Evolutionary conservation across 2,888 invertebrate species (phyloP).

Genomic region (Eledone cirrhosa): DNA sequence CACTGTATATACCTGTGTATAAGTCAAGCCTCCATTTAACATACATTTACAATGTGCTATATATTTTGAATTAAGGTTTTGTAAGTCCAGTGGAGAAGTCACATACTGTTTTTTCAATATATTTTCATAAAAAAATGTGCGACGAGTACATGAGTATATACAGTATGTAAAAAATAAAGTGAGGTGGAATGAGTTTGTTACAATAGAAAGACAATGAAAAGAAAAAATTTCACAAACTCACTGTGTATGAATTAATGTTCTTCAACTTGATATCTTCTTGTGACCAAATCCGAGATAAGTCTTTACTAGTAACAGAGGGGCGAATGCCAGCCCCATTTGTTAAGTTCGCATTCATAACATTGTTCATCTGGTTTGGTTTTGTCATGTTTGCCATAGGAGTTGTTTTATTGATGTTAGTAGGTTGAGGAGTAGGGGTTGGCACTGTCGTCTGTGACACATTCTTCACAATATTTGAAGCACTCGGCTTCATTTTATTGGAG

Average conservation of each 20-base stretch:
- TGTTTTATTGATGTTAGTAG: conserved; percentile 27
- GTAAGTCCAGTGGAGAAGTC: too few species aligned
- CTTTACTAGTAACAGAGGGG: conserved; percentile 51
- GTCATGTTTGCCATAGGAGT: conserved; percentile 11
- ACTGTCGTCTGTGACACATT: conserved; percentile 6
- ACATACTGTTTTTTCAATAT: too few species aligned
- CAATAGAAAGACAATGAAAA: too few species aligned
- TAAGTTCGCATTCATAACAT: conserved; percentile 7
- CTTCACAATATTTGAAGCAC: conserved; percentile 26
- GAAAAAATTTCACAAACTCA: conserved; percentile 15
- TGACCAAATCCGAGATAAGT: conserved; percentile 58
- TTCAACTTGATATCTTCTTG: conserved; percentile 56
- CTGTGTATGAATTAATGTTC: conserved; percentile 40
- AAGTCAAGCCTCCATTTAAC: too few species aligned
- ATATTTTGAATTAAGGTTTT: too few species aligned
- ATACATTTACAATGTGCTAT: too few species aligned
- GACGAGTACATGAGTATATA: too few species aligned
- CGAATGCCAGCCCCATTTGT: conserved; percentile 34
- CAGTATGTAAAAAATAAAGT: too few species aligned
- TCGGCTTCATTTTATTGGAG: conserved; percentile 20
- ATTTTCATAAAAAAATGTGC: too few species aligned
- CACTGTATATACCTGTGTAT: too few species aligned
- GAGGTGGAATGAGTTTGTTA: too few species aligned
- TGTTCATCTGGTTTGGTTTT: conserved; percentile 21
- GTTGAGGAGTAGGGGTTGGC: neutral